Conservation (phyloP, 1,140 invertebrate genomes). For the Gonatopus flavifemur region DNA sequence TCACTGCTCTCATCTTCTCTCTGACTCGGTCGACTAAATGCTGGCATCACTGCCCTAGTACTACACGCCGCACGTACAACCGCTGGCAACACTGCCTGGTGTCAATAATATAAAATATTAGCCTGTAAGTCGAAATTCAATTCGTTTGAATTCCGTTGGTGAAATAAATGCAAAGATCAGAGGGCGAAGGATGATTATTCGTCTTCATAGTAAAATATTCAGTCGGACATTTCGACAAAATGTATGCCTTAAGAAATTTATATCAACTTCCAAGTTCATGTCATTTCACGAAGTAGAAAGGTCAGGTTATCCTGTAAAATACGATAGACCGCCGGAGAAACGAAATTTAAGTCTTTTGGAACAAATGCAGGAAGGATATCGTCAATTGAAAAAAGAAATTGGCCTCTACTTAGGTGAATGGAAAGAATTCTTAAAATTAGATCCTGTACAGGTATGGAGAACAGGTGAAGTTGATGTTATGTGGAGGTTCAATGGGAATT, state of each 20-base stretch:
- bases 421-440: slow-evolving; percentile 63
- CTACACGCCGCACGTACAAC: too few relatives aligned
- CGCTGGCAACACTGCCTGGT: too few relatives aligned
- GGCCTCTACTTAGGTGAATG: slow-evolving; percentile 70
- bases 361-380: slow-evolving; percentile 63
- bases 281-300: background rate
- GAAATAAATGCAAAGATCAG: too few relatives aligned
- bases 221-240: slow-evolving; percentile 12
- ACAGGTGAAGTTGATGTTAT: slow-evolving; percentile 68
- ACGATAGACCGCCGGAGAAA: slow-evolving; percentile 6
- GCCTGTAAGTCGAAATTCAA: too few relatives aligned
- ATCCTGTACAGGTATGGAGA: slow-evolving; percentile 63
- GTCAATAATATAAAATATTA: too few relatives aligned
- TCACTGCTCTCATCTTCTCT: too few relatives aligned
- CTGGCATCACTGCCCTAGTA: too few relatives aligned
- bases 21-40: too few relatives aligned
- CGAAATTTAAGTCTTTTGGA: slow-evolving; percentile 34
- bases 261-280: background rate
- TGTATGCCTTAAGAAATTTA: background rate
- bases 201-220: background rate
- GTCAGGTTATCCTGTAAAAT: background rate
- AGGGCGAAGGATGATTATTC: background rate
- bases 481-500: slow-evolving; percentile 68
- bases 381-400: slow-evolving; percentile 68
- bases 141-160: too few relatives aligned